phyloP scores from a whole-genome alignment of 2,797 vertebrate genomes.

The Betta splendens region DNA sequence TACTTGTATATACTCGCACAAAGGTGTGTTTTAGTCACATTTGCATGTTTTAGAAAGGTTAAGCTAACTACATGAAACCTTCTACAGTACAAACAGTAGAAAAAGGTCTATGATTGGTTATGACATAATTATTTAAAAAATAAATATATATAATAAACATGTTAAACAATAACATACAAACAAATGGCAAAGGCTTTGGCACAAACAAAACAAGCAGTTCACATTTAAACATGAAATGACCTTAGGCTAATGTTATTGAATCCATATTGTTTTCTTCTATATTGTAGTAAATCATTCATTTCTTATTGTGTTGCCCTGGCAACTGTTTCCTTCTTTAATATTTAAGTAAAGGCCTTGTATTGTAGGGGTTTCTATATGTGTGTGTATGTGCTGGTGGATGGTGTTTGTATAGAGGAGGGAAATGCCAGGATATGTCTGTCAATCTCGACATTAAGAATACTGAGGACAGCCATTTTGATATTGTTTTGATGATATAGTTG shows the following conservation, averaged over 20 bases:
- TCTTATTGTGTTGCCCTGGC: neutral
- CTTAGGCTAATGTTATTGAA: neutral
- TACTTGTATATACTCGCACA: no score
- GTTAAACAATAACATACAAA: no score
- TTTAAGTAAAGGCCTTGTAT: slow-evolving; percentile 5
- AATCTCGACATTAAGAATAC: neutral
- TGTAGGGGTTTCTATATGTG: slow-evolving; percentile 8
- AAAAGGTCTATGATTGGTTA: no score
- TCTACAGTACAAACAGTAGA: no score
- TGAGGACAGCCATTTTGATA: neutral
- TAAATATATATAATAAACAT: no score
- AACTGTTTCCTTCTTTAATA: neutral
- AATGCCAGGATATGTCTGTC: slow-evolving; percentile 11
- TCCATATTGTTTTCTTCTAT: neutral
- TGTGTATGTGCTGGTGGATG: neutral
- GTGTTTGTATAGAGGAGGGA: neutral
- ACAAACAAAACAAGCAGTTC: no score
- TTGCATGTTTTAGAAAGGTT: no score
- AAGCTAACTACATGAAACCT: no score
- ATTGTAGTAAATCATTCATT: neutral
- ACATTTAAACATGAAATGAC: no score
- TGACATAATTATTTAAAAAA: no score
- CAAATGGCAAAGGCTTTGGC: no score
- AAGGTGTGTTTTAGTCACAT: no score
- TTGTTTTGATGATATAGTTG: neutral